Conservation (phyloP, 2,113 vertebrate species). For the Hassar affinis region DNA sequence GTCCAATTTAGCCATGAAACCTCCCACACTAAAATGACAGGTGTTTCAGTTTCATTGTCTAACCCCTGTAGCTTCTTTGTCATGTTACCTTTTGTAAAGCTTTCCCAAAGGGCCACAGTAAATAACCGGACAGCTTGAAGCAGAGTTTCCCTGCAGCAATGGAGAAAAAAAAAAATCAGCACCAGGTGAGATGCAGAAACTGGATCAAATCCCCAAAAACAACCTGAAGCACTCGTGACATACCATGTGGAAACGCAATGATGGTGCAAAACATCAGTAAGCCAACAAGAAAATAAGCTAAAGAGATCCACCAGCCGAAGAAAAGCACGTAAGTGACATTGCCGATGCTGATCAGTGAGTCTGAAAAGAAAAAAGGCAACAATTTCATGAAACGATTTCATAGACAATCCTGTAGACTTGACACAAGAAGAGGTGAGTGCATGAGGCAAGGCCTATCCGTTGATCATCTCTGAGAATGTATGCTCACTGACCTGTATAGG, state of each 20-base stretch:
- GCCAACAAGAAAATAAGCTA: constrained; percentile 76
- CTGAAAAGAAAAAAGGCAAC: constrained; percentile 59
- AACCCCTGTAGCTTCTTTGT: background rate
- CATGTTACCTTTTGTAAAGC: constrained; percentile 70
- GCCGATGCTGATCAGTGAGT: constrained; percentile 70
- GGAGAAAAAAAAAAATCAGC: background rate
- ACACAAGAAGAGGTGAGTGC: background rate
- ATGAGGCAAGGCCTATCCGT: background rate
- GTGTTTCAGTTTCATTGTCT: too few relatives aligned
- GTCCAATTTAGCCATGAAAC: too few relatives aligned
- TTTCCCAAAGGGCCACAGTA: constrained; percentile 84
- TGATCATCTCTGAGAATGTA: background rate
- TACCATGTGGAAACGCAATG: constrained; percentile 77
- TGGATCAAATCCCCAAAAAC: background rate
- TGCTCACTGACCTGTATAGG: constrained; percentile 63
- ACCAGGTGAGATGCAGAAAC: background rate
- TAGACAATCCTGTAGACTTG: background rate
- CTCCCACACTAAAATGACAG: too few relatives aligned
- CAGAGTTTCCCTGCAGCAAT: constrained; percentile 70
- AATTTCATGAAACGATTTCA: background rate
- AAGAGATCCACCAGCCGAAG: constrained; percentile 86
- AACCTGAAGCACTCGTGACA: constrained; percentile 10
- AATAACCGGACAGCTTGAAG: constrained; percentile 71
- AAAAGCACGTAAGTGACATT: constrained; percentile 79
- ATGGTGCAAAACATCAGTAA: constrained; percentile 77